These are phyloP conservation scores for Perizoma affinitatum DNA, from an alignment of 2,888 invertebrate genomes.

Conservation along the genomic window DNA sequence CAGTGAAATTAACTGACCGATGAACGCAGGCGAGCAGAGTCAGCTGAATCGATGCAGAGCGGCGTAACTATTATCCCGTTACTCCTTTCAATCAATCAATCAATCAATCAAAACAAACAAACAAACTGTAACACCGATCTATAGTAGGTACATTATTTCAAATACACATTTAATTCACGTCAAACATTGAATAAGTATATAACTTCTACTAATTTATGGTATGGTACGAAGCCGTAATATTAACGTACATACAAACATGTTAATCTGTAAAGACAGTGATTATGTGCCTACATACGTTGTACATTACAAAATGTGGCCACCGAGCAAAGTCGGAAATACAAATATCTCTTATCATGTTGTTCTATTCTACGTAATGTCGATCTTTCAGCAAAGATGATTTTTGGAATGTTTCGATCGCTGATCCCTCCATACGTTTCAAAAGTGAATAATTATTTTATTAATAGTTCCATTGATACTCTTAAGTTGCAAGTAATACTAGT, in stretches of 20 bases:
- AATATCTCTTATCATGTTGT: conserved; percentile 32
- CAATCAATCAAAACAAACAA: conserved; percentile 14
- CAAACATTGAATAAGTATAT: conserved; percentile 39
- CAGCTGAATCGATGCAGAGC: conserved; percentile 24
- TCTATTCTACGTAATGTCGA: conserved; percentile 36
- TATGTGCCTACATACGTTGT: conserved; percentile 42
- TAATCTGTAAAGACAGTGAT: conserved; percentile 38
- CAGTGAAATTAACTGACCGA: conserved; percentile 62
- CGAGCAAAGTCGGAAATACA: conserved; percentile 30
- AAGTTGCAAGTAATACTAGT: conserved; percentile 28
- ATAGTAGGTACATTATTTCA: conserved; percentile 24
- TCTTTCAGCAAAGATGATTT: conserved; percentile 35
- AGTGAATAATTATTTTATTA: conserved; percentile 26
- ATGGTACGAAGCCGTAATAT: conserved; percentile 38
- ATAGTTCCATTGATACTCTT: conserved; percentile 25
- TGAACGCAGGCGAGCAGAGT: conserved; percentile 17
- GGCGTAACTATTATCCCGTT: conserved; percentile 15
- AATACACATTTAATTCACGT: conserved; percentile 39
- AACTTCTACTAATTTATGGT: conserved; percentile 39
- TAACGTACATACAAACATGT: conserved; percentile 40
- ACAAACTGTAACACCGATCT: conserved; percentile 31
- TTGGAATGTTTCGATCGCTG: conserved; percentile 43
- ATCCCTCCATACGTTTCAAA: conserved; percentile 30
- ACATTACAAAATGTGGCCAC: conserved; percentile 36
- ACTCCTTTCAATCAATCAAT: conserved; percentile 21